Conservation (phyloP, 2,888 invertebrate species). For the Sesia bembeciformis region DNA sequence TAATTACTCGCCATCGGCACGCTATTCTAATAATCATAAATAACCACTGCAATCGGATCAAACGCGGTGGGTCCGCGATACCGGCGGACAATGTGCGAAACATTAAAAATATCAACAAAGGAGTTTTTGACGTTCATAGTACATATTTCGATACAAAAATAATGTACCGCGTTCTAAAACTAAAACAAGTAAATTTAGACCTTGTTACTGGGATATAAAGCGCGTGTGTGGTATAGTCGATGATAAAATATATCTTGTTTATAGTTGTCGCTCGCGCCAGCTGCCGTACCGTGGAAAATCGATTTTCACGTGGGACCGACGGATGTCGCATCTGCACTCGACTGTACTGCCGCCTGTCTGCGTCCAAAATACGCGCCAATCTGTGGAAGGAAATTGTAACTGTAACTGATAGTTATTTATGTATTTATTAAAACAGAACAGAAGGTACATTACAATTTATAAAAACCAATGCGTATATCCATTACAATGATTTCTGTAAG, state of each 20-base stretch:
- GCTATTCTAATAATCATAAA: conserved; percentile 71
- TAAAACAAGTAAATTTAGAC: conserved; percentile 16
- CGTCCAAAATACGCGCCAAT: conserved; percentile 50
- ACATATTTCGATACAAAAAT: conserved; percentile 36
- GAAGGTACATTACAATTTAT: too few species aligned
- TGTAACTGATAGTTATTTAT: too few species aligned
- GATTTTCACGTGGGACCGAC: conserved; percentile 71
- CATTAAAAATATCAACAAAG: conserved; percentile 75
- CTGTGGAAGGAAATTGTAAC: conserved; percentile 29
- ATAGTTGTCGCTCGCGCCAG: conserved; percentile 66
- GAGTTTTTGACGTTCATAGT: conserved; percentile 71
- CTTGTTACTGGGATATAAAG: conserved; percentile 21
- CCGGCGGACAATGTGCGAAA: conserved; percentile 67
- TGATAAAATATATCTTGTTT: conserved; percentile 21
- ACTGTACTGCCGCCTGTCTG: conserved; percentile 43
- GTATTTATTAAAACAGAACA: too few species aligned
- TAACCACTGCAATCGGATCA: conserved; percentile 66
- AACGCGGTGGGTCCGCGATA: conserved; percentile 60
- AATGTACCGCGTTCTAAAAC: conserved; percentile 10
- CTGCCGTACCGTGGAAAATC: conserved; percentile 72
- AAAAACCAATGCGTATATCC: too few species aligned
- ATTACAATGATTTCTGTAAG: too few species aligned
- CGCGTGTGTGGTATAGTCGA: conserved; percentile 4
- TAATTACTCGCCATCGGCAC: conserved; percentile 65
- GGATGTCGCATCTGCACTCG: conserved; percentile 69